Base-by-base conservation (phyloP, 35 echinoderm and acorn worm genomes). In the Hemicentrotus pulcherrimus region DNA sequence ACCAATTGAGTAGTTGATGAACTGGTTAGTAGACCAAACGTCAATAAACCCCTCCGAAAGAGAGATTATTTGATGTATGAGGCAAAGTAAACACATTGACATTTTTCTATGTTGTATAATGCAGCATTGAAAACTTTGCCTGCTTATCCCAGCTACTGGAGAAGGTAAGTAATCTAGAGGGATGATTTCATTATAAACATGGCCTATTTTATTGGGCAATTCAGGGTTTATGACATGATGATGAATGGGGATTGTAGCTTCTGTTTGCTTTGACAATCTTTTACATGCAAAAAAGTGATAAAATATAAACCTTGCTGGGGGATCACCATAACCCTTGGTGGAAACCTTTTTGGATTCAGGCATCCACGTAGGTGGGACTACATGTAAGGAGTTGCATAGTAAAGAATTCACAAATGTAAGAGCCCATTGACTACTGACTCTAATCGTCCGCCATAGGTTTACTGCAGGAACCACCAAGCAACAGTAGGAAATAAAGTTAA, bases 161-260 rank as follows among this genome's bases (percentile, higher is more conserved):
- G 18, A 78, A 28, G 50, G 10, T 78, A 0, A 28, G 65, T 8
- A 28, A n/a, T 78, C 28, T 78, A 30, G 35, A 8, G 1, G 65
- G 65, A 78, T 78, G 65, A 78, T 78, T 78, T 78, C 65, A 78
- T 78, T 78, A 78, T 78, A 78, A 78, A 78, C 65, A 78, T 28
- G 22, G 65, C 19, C 65, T 28, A 22, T 28, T 28, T 41, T 78
- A 78, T 22, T 78, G 65, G 65, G 24, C 65, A 28, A 30, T 78
- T 78, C 5, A 78, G 65, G 65, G 65, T 78, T 78, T 78, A 78
- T 78, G 65, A 78, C 65, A 70, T 28, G 5, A n/a, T 78, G 65
- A 78, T 78, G 65, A 78, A 78, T 78, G 65, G 65, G 65, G 19
- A 28, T 78, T 22, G 65, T 28, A n/a, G 65, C 65, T n/a, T 7